A percentile compares a stretch with the other conserved stretches of the same genome.
phyloP scores from a whole-genome alignment of 2,113 vertebrate species.

The Meleagris gallopavo region DNA sequence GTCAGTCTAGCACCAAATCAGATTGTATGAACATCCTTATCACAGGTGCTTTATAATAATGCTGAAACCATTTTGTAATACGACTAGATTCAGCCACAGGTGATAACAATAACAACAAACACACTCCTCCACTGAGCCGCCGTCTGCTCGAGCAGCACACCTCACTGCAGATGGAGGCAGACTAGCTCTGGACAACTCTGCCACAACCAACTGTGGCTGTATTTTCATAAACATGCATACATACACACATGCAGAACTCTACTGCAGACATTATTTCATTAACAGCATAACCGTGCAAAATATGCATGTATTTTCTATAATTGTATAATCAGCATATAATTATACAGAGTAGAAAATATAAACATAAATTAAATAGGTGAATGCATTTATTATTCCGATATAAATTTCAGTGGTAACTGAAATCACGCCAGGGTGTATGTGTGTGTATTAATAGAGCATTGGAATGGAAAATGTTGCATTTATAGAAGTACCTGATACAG shows the following conservation, averaged over 20 bases:
- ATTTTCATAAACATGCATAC: background rate
- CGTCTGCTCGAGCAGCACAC: background rate
- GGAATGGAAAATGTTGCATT: background rate
- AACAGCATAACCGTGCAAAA: conserved; percentile 52
- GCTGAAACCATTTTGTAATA: background rate
- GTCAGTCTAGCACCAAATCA: background rate
- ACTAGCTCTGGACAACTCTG: accelerated
- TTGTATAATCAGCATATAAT: conserved; percentile 59
- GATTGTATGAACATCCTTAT: background rate
- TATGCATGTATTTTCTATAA: conserved; percentile 38
- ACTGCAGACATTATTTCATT: conserved; percentile 16
- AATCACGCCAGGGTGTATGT: background rate
- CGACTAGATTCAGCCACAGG: background rate
- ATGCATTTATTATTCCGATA: conserved; percentile 44
- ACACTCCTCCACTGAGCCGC: accelerated
- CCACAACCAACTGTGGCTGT: background rate
- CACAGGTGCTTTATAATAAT: background rate
- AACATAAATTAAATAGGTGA: conserved; percentile 67
- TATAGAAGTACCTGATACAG: background rate
- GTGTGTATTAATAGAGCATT: background rate
- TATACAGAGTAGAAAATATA: conserved; percentile 27
- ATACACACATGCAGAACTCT: background rate
- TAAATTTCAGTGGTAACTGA: conserved; percentile 40
- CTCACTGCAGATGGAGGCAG: background rate
- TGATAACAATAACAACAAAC: background rate